These are phyloP conservation scores for Neuroterus valhalla DNA, from an alignment of 1,140 invertebrate species.

Conservation along the genomic window DNA sequence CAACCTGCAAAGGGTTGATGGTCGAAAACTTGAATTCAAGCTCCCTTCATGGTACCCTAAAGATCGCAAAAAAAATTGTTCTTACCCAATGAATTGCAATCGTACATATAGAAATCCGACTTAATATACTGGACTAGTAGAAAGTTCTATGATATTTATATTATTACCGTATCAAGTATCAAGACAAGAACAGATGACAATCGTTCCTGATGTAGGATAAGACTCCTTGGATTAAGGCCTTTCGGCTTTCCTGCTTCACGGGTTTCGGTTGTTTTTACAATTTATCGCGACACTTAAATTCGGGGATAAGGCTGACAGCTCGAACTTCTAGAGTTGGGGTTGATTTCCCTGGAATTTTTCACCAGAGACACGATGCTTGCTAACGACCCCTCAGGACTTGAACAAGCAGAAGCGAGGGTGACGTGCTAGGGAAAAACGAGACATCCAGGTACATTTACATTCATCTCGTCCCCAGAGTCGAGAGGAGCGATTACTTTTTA, in stretches of 20 bases:
- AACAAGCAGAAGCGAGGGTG: background rate
- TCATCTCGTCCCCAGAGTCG: conserved; percentile 12
- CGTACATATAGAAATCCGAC: too few relatives aligned
- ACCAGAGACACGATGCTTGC: conserved; percentile 7
- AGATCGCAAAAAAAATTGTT: too few relatives aligned
- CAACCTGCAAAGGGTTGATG: too few relatives aligned
- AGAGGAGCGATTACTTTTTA: conserved; percentile 21
- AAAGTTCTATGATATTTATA: background rate
- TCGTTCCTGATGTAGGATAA: background rate
- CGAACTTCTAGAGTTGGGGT: background rate
- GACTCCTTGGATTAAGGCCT: background rate
- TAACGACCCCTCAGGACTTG: conserved; percentile 10
- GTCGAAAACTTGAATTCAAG: too few relatives aligned
- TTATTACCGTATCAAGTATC: background rate
- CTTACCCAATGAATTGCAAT: too few relatives aligned
- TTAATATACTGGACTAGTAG: too few relatives aligned
- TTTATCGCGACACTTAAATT: conserved; percentile 19
- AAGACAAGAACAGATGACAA: background rate
- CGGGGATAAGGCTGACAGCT: background rate
- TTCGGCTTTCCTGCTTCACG: background rate
- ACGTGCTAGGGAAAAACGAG: background rate
- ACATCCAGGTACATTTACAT: conserved; percentile 24
- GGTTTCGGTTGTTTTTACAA: background rate
- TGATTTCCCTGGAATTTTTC: conserved; percentile 12
- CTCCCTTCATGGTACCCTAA: too few relatives aligned